A percentile compares a stretch with the other conserved stretches of the same genome.
Evolutionary conservation across 1,140 invertebrate genomes (phyloP).

Genomic region (Drosophila equinoxialis): DNA sequence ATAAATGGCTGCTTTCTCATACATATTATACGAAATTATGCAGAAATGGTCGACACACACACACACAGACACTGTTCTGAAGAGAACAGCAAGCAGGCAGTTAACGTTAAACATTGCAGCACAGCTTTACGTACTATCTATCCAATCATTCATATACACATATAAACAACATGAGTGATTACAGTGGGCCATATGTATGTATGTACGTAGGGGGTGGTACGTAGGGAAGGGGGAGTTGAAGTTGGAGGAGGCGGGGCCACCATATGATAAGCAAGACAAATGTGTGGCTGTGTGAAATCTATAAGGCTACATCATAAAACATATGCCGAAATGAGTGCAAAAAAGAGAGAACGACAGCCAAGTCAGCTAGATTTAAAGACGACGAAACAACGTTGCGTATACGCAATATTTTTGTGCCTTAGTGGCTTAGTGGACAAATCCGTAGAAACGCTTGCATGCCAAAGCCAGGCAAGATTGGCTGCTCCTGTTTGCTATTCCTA

Average conservation of each 20-base stretch:
- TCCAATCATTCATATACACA: slow-evolving; percentile 72
- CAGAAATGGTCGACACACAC: slow-evolving; percentile 44
- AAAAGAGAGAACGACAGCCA: slow-evolving; percentile 36
- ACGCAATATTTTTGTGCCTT: slow-evolving; percentile 51
- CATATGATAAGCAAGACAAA: slow-evolving; percentile 74
- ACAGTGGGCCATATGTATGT: slow-evolving; percentile 55
- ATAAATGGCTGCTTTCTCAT: slow-evolving; percentile 46
- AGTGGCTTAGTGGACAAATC: slow-evolving; percentile 43
- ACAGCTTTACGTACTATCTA: slow-evolving; percentile 31
- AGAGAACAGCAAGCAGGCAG: slow-evolving; percentile 12
- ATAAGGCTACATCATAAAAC: slow-evolving; percentile 75
- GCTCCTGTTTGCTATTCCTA: slow-evolving; percentile 26
- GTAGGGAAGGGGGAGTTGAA: too few species aligned
- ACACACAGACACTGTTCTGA: neutral
- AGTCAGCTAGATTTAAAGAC: slow-evolving; percentile 54
- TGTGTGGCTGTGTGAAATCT: slow-evolving; percentile 68
- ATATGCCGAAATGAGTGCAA: slow-evolving; percentile 52
- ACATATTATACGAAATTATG: slow-evolving; percentile 58
- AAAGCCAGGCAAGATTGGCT: slow-evolving; percentile 53
- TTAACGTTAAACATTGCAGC: slow-evolving; percentile 14
- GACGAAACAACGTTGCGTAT: slow-evolving; percentile 46
- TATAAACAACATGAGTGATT: slow-evolving; percentile 71
- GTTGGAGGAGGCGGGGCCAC: neutral
- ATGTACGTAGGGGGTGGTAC: neutral
- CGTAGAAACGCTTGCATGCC: slow-evolving; percentile 21